These are phyloP conservation scores for Atopsyche davidsoni DNA, from an alignment of 1,140 invertebrate genomes.

Conservation along the genomic window DNA sequence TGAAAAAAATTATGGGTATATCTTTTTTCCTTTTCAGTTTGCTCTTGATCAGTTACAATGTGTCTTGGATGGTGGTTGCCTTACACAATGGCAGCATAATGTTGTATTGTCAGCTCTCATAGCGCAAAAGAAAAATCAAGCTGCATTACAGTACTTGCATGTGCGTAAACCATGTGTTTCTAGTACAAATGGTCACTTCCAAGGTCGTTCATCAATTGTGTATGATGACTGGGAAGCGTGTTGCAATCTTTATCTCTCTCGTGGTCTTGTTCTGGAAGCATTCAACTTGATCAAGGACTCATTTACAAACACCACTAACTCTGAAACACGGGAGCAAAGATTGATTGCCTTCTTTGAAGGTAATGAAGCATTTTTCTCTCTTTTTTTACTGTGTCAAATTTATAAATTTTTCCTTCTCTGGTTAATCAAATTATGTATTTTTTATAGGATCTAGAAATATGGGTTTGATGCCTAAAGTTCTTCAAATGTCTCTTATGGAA, in stretches of 20 bases:
- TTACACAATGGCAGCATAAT: slow-evolving; percentile 47
- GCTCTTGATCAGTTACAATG: slow-evolving; percentile 49
- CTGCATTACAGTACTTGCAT: slow-evolving; percentile 36
- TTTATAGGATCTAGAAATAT: slow-evolving; percentile 40
- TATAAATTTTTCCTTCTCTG: no score
- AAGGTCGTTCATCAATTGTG: slow-evolving; percentile 28
- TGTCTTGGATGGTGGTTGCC: slow-evolving; percentile 36
- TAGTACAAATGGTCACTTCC: slow-evolving; percentile 10
- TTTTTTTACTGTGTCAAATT: no score
- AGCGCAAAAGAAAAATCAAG: slow-evolving; percentile 41
- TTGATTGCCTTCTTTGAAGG: slow-evolving; percentile 43
- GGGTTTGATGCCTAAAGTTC: slow-evolving; percentile 38
- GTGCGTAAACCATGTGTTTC: slow-evolving; percentile 26
- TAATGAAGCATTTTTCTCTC: slow-evolving; percentile 22
- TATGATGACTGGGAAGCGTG: slow-evolving; percentile 43
- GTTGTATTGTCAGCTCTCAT: slow-evolving; percentile 41
- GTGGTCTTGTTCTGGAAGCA: slow-evolving; percentile 41
- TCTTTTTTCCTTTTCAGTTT: slow-evolving; percentile 38
- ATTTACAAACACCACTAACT: slow-evolving; percentile 31
- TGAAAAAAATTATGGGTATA: no score
- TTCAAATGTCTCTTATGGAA: slow-evolving; percentile 37
- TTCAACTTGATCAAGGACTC: slow-evolving; percentile 41
- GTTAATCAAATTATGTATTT: neutral
- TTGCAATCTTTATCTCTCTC: slow-evolving; percentile 40
- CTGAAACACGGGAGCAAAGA: slow-evolving; percentile 34